Base-by-base conservation (phyloP, 2,888 invertebrate species). In the Dasysyrphus tricinctus region DNA sequence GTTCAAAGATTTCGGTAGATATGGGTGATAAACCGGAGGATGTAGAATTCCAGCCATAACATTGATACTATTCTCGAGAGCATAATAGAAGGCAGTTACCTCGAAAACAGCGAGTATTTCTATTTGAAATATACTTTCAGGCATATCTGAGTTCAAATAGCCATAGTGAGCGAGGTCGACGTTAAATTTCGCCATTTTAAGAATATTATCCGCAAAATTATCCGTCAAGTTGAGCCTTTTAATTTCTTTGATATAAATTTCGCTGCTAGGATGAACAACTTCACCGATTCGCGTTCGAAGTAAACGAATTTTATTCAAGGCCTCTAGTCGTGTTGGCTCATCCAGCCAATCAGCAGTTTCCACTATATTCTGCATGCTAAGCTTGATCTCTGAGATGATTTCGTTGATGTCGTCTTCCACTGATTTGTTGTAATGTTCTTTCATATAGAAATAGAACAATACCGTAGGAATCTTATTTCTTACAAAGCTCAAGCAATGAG, bases 51-150 rank as follows among this genome's bases (percentile, higher is more conserved):
- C 92, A 0, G 91, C 91, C 90, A 91, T 90, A 0, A 92, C 90
- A 79, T 90, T 90, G 4, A 92, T 91, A 5, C 91, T 91, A 73
- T 92, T 92, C 37, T 92, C 92, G 3, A 91, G 3, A 3, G 89
- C 89, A 49, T 90, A 91, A 61, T 92, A 92, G 78, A 91, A 91
- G 0, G 91, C 89, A 76, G 92, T 92, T 2, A 90, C 90, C 70
- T 91, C 90, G 69, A 91, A 90, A 0, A 89, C 90, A 56, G 89
- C 32, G 5, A 91, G 19, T 11, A 92, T 76, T 1, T 90, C 89
- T 61, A 90, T 24, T 0, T 92, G 92, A 2, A 89, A 85, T 0
- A 80, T 85, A 12, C 88, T 78, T 0, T 88, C 54, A 5, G 89
- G 37, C 2, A 88, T 59, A 11, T 89, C 80, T 7, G 88, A 80